A percentile compares a stretch with the other conserved stretches of the same genome.
Conservation (phyloP, 2,113 vertebrate species). For the Phrynosoma platyrhinos region DNA sequence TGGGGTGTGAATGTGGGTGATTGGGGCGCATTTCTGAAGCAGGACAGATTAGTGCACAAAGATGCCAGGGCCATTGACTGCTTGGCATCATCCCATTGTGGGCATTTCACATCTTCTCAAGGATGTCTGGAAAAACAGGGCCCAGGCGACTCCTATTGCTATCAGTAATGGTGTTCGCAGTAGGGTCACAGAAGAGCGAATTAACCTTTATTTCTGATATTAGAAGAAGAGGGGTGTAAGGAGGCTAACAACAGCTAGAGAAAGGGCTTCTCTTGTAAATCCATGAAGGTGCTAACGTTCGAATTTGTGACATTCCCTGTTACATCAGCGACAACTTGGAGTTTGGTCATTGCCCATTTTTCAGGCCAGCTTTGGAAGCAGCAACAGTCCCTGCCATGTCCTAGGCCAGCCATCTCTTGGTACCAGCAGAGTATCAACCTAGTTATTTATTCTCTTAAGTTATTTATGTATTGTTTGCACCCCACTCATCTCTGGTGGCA, state of each 20-base stretch:
- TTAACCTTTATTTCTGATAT: no score
- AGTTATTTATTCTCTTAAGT: slow-evolving; percentile 76
- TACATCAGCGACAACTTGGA: slow-evolving; percentile 2
- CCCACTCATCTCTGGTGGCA: slow-evolving; percentile 59
- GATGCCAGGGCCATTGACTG: no score
- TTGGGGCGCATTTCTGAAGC: no score
- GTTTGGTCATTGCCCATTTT: neutral
- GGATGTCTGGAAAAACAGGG: no score
- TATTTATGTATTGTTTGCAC: slow-evolving; percentile 75
- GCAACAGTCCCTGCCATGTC: neutral
- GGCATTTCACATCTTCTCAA: no score
- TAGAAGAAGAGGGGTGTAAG: no score
- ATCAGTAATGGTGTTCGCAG: no score
- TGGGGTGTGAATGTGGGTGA: no score
- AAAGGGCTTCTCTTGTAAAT: neutral
- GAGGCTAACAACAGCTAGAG: neutral
- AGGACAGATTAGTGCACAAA: no score
- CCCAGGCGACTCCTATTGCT: no score
- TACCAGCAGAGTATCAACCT: slow-evolving; percentile 37
- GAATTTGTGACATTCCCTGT: neutral
- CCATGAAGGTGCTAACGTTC: neutral
- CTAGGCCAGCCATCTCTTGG: neutral
- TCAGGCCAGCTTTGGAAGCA: slow-evolving; percentile 13
- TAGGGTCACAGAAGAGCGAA: no score
- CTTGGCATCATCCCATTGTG: no score